These are phyloP conservation scores for Augochlora pura DNA, from an alignment of 1,140 invertebrate species.

Conservation along the genomic window DNA sequence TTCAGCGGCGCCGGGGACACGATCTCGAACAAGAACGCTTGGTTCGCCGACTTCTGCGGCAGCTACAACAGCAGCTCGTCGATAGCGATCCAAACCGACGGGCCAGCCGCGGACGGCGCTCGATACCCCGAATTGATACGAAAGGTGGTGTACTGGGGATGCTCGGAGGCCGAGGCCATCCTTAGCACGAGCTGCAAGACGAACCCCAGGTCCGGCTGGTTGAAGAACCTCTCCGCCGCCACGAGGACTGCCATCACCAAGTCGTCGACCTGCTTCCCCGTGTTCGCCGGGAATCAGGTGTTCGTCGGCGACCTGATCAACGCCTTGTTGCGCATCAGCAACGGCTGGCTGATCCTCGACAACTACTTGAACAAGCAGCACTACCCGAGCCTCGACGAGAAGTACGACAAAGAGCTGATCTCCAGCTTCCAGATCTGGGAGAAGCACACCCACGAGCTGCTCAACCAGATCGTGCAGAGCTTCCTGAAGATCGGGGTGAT, in stretches of 20 bases:
- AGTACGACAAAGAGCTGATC: constrained; percentile 65
- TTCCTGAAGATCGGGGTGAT: constrained; percentile 67
- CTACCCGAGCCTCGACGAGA: constrained; percentile 66
- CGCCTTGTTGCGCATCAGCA: constrained; percentile 71
- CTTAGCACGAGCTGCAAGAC: constrained; percentile 46
- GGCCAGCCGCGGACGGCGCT: constrained; percentile 29
- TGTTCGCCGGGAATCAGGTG: constrained; percentile 68
- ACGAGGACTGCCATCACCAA: constrained; percentile 73
- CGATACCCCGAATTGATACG: constrained; percentile 67
- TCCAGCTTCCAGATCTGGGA: constrained; percentile 72
- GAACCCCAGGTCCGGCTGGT: constrained; percentile 59
- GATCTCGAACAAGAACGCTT: constrained; percentile 54
- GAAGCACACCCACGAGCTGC: constrained; percentile 65
- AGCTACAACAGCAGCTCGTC: constrained; percentile 55
- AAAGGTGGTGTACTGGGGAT: constrained; percentile 69
- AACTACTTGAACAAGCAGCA: constrained; percentile 76
- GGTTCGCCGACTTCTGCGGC: constrained; percentile 61
- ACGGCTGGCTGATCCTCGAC: constrained; percentile 75
- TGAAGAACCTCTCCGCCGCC: constrained; percentile 66
- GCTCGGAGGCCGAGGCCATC: constrained; percentile 69
- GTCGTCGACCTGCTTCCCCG: constrained; percentile 71
- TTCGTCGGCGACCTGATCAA: constrained; percentile 72
- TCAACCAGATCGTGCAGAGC: constrained; percentile 67
- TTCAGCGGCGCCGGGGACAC: constrained; percentile 64
- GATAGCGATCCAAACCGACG: constrained; percentile 61